Percentiles rank a stretch among this genome's conserved stretches.
Conservation (phyloP, 2,113 vertebrate genomes). For the Otus sunia region DNA sequence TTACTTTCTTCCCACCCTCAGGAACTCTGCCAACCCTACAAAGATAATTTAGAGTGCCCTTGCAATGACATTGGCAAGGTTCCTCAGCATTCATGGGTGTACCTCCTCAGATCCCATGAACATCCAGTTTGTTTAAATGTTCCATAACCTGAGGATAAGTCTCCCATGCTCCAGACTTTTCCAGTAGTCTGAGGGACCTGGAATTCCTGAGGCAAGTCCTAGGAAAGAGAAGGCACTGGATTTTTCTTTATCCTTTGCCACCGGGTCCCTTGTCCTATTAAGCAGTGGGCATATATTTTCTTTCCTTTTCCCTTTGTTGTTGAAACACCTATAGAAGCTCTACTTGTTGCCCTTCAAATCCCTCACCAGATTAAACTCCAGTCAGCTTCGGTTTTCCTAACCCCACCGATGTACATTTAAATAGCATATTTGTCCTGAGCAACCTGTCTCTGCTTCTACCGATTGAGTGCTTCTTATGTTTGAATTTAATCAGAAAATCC, state of each 20-base stretch:
- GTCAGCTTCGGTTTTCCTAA: neutral
- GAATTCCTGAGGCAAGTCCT: neutral
- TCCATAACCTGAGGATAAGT: neutral
- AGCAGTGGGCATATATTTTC: neutral
- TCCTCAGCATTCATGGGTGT: neutral
- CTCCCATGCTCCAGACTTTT: neutral
- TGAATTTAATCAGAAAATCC: neutral
- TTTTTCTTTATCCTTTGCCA: neutral
- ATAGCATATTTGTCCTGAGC: neutral
- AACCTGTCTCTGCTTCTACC: neutral
- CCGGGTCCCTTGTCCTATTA: rapidly evolving
- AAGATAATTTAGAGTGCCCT: neutral
- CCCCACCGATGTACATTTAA: too few species aligned
- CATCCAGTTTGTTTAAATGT: neutral
- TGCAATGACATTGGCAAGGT: neutral
- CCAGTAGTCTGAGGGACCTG: neutral
- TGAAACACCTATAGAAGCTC: neutral
- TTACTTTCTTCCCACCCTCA: neutral
- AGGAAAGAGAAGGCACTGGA: neutral
- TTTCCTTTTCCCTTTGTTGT: neutral
- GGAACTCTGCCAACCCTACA: neutral
- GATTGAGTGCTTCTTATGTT: neutral
- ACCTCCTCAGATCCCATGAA: neutral
- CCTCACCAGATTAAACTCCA: neutral
- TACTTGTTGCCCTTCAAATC: neutral